These are phyloP conservation scores for Araneus ventricosus DNA, from an alignment of 1,140 invertebrate genomes.

Conservation along the genomic window DNA sequence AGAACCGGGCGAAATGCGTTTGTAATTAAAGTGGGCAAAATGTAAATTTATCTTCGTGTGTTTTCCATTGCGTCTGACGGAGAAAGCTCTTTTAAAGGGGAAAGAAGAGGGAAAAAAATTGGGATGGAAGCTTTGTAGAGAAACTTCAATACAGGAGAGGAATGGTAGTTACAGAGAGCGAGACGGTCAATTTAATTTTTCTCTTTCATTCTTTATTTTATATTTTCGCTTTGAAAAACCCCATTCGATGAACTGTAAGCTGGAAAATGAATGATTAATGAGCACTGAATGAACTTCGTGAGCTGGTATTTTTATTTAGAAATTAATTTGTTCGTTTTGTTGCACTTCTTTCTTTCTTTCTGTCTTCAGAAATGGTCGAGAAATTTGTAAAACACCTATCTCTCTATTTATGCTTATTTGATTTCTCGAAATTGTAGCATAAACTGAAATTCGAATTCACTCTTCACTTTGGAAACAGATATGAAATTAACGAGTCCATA, in stretches of 20 bases:
- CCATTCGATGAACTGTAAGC: neutral
- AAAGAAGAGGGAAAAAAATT: neutral
- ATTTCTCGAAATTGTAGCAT: too few relatives aligned
- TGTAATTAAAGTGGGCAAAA: conserved; percentile 54
- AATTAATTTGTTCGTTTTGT: too few relatives aligned
- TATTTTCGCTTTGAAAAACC: neutral
- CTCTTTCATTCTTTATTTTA: neutral
- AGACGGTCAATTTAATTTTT: conserved; percentile 11
- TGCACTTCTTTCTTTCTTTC: too few relatives aligned
- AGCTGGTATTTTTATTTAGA: neutral
- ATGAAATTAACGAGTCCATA: too few relatives aligned
- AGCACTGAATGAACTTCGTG: neutral
- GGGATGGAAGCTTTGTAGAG: neutral
- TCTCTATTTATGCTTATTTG: too few relatives aligned
- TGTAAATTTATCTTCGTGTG: conserved; percentile 65
- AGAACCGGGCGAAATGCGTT: neutral
- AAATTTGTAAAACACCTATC: too few relatives aligned
- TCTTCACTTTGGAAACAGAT: too few relatives aligned
- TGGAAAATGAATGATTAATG: neutral
- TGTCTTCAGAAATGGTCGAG: too few relatives aligned
- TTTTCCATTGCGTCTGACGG: conserved; percentile 21
- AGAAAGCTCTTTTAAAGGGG: neutral
- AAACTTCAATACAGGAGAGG: neutral
- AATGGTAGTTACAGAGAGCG: neutral
- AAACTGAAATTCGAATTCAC: too few relatives aligned